Base-by-base conservation (phyloP, 53 echinoderm and acorn worm genomes). In the Stichopus horrens region DNA sequence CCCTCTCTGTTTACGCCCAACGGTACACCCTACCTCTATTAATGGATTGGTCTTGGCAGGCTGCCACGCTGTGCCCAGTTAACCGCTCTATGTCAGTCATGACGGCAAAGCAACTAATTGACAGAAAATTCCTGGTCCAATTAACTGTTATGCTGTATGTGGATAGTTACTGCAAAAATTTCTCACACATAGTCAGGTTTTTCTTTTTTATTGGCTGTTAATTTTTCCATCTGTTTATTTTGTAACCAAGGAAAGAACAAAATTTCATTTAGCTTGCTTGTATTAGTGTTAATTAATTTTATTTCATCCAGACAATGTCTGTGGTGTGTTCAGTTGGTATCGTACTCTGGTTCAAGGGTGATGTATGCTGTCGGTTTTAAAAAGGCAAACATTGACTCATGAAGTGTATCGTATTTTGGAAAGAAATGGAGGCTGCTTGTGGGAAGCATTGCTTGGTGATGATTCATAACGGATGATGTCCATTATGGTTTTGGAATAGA, bases 31-130 rank as follows among this genome's bases (percentile, higher is more conserved):
- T 57, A 5, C 81, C 58, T 57, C 21, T 57, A 56, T 58, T 81
- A 81, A 81, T 81, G 81, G 81, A 81, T 81, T 81, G 58, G n/a
- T 81, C 81, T 81, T 81, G 81, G 81, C 81, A 81, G 21, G 5
- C 11, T 81, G 81, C 81, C 81, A 56, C 22, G 71, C 19, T 5
- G 5, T 7, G 2, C 71, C 19, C 71, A 71, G 71, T 71, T 20
- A 71, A 71, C 18, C 71, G 19, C 6, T 71, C 14, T 71, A 13
- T 71, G 16, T 71, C 14, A 71, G 71, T 18, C 71, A 71, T 71
- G 71, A 71, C 71, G 18, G 71, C 71, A 71, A 71, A 71, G n/a
- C 18, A 20, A n/a, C 19, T 18, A 59, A 71, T 71, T 20, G 71
- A 14, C 71, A 71, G 71, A 71, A 71, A 71, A 71, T 71, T 71